A percentile compares a stretch with the other conserved stretches of the same genome.
Evolutionary conservation across 2,888 invertebrate species (phyloP).

Genomic region (Lasioglossum villosulum): DNA sequence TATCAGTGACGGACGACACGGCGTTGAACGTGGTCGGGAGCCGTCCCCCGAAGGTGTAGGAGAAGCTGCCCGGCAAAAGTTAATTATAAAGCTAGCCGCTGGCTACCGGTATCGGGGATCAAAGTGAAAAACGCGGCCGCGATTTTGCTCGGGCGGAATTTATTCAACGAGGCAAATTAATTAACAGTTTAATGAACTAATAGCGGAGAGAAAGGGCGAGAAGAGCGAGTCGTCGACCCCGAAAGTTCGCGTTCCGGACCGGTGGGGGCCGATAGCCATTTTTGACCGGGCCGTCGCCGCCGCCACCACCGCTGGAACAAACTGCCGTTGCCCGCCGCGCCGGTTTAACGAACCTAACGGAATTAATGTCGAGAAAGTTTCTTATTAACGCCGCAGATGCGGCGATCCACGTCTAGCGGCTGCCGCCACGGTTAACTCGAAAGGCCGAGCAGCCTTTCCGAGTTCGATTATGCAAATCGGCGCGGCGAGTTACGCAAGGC

Average conservation of each 20-base stretch:
- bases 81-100: slow-evolving; percentile 47
- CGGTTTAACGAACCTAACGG: slow-evolving; percentile 54
- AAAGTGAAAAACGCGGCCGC: slow-evolving; percentile 38
- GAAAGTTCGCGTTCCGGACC: slow-evolving; percentile 7
- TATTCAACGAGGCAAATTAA: slow-evolving; percentile 40
- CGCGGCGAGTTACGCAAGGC: slow-evolving; percentile 44
- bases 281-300: background rate
- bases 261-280: slow-evolving; percentile 7
- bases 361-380: slow-evolving; percentile 76
- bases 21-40: background rate
- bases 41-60: slow-evolving; percentile 13
- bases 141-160: slow-evolving; percentile 36
- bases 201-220: background rate
- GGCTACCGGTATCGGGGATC: slow-evolving; percentile 43
- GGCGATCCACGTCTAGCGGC: slow-evolving; percentile 45
- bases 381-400: slow-evolving; percentile 76
- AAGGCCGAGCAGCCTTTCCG: slow-evolving; percentile 17
- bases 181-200: slow-evolving; percentile 49
- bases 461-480: slow-evolving; percentile 68
- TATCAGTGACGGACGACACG: background rate
- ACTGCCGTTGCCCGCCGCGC: slow-evolving; percentile 4
- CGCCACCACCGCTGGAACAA: slow-evolving; percentile 6
- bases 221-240: slow-evolving; percentile 6
- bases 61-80: slow-evolving; percentile 36
- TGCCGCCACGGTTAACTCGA: slow-evolving; percentile 6